Conservation (phyloP, 2,888 invertebrate species). For the Pterobdella sp. region DNA sequence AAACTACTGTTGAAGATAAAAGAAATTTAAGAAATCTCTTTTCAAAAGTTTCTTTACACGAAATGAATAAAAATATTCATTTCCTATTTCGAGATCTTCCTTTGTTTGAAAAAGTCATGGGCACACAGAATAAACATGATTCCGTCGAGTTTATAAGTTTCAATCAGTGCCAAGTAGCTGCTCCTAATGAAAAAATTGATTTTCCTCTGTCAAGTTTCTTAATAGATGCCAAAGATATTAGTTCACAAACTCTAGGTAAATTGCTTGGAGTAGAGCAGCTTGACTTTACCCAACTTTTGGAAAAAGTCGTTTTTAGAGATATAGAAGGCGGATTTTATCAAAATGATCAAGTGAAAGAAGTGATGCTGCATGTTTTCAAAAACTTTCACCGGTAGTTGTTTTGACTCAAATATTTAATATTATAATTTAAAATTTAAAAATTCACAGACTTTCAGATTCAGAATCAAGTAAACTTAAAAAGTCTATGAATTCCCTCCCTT, state of each 20-base stretch:
- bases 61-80: slow-evolving; percentile 31
- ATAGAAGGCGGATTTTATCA: slow-evolving; percentile 36
- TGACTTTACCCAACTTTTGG: slow-evolving; percentile 31
- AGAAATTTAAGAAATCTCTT: slow-evolving; percentile 34
- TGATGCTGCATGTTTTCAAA: slow-evolving; percentile 38
- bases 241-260: slow-evolving; percentile 32
- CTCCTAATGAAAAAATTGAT: slow-evolving; percentile 34
- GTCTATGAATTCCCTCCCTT: slow-evolving; percentile 34
- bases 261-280: slow-evolving; percentile 32
- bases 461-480: slow-evolving; percentile 27
- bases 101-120: slow-evolving; percentile 37
- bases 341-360: slow-evolving; percentile 34
- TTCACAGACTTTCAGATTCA: slow-evolving; percentile 9
- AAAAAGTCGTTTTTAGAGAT: slow-evolving; percentile 36
- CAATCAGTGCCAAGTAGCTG: slow-evolving; percentile 33
- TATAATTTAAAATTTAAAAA: background rate
- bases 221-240: slow-evolving; percentile 32
- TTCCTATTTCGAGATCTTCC: slow-evolving; percentile 34
- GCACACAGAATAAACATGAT: slow-evolving; percentile 2
- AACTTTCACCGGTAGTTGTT: slow-evolving; percentile 33
- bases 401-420: background rate
- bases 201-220: slow-evolving; percentile 33
- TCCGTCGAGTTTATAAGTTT: slow-evolving; percentile 32
- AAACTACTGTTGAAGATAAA: slow-evolving; percentile 30
- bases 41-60: slow-evolving; percentile 33